These are phyloP conservation scores for Philonicus albiceps DNA, from an alignment of 2,888 invertebrate genomes.

Conservation along the genomic window DNA sequence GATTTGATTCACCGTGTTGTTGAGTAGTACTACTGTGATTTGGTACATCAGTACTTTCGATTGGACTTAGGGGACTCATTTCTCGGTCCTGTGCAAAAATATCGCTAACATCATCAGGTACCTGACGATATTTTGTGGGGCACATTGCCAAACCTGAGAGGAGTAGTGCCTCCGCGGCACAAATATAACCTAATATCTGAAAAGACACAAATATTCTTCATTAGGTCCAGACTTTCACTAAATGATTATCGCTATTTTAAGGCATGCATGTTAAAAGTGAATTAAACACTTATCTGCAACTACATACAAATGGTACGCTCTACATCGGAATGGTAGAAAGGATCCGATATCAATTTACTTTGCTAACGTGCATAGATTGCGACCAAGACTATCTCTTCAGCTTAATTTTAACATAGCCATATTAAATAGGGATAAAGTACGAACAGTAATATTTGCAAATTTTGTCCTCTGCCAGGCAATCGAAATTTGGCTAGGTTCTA, in stretches of 20 bases:
- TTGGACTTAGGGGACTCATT: conserved; percentile 65
- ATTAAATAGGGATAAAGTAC: too few relatives aligned
- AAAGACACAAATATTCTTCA: conserved; percentile 1
- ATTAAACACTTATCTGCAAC: neutral
- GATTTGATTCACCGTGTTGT: conserved; percentile 60
- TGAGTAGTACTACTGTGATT: conserved; percentile 56
- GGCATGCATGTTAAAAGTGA: neutral
- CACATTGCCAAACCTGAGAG: conserved; percentile 69
- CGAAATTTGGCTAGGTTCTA: too few relatives aligned
- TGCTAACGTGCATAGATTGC: too few relatives aligned
- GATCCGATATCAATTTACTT: too few relatives aligned
- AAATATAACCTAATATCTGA: conserved; percentile 71
- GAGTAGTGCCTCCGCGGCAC: conserved; percentile 69
- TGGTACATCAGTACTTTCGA: conserved; percentile 61
- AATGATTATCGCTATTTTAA: neutral
- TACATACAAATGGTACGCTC: neutral
- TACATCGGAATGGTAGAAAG: too few relatives aligned
- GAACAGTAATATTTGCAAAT: too few relatives aligned
- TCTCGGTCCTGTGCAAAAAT: conserved; percentile 67
- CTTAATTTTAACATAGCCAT: too few relatives aligned
- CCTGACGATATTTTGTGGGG: conserved; percentile 69
- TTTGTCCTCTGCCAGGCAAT: too few relatives aligned
- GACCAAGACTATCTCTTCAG: too few relatives aligned
- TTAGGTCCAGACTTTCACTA: neutral
- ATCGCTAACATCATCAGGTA: conserved; percentile 71